These are phyloP conservation scores for Aelia acuminata DNA, from an alignment of 2,888 invertebrate genomes.

Conservation along the genomic window DNA sequence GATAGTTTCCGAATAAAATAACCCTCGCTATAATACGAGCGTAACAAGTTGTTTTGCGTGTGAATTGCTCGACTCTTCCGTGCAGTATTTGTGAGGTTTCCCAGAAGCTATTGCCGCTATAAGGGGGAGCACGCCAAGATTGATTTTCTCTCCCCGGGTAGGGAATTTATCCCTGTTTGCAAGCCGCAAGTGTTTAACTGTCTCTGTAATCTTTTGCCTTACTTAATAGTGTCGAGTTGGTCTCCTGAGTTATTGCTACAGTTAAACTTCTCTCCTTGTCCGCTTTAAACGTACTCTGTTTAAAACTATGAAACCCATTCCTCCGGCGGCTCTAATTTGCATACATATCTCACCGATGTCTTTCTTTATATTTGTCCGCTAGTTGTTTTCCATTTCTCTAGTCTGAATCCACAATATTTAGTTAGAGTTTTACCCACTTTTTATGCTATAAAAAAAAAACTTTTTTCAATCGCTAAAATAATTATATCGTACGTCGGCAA, in stretches of 20 bases:
- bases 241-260: not conserved
- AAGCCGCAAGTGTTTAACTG: constrained; percentile 23
- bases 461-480: too few relatives aligned
- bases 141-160: not conserved
- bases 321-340: not conserved
- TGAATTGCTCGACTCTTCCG: not conserved
- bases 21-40: not conserved
- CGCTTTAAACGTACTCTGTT: not conserved
- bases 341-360: constrained; percentile 18
- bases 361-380: not conserved
- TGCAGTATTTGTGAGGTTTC: not conserved
- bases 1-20: constrained; percentile 10
- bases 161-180: constrained; percentile 10
- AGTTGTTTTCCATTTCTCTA: not conserved
- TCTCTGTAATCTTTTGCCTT: constrained; percentile 19
- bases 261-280: not conserved
- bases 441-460: not conserved
- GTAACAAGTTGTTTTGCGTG: constrained; percentile 40
- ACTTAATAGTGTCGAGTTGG: constrained; percentile 40
- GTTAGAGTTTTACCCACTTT: not conserved
- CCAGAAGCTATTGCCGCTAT: constrained; percentile 13
- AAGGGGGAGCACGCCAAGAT: not conserved
- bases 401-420: not conserved
- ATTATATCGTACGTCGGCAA: too few relatives aligned
- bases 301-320: not conserved